Evolutionary conservation across 1,140 invertebrate genomes (phyloP).

Genomic region (Stratiolaelaps scimitus): DNA sequence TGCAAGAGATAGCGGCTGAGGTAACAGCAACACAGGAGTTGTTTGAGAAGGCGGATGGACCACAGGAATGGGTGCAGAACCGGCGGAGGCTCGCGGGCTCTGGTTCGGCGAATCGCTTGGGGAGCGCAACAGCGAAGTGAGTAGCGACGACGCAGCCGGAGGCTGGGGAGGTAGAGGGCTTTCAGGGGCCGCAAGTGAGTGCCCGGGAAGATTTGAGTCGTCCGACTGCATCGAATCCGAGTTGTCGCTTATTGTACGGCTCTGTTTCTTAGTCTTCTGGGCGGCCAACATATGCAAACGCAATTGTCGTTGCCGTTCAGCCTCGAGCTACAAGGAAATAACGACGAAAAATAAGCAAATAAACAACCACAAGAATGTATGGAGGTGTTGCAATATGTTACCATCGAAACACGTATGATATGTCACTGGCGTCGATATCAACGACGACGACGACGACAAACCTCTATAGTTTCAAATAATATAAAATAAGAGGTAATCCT

Average conservation of each 20-base stretch:
- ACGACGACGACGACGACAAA: too few relatives aligned
- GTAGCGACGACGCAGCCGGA: background rate
- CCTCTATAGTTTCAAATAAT: too few relatives aligned
- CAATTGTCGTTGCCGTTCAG: conserved; percentile 13
- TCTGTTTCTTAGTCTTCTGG: conserved; percentile 18
- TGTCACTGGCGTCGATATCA: too few relatives aligned
- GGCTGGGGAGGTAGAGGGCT: background rate
- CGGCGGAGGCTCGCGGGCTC: conserved; percentile 3
- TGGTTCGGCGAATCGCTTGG: conserved; percentile 15
- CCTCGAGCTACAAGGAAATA: background rate
- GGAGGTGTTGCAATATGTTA: too few relatives aligned
- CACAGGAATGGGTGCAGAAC: background rate
- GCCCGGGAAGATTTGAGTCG: conserved; percentile 13
- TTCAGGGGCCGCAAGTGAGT: background rate
- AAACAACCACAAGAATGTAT: too few relatives aligned
- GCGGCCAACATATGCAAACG: conserved; percentile 12
- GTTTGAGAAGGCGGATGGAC: background rate
- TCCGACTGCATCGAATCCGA: conserved; percentile 22
- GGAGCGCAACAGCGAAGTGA: conserved; percentile 4
- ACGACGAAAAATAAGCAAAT: too few relatives aligned
- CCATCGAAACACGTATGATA: too few relatives aligned
- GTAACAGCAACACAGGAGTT: too few relatives aligned
- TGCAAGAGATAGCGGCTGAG: background rate
- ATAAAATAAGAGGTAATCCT: too few relatives aligned
- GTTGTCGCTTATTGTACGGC: conserved; percentile 2